phyloP scores from a whole-genome alignment of 2,113 vertebrate species.

The Apus apus region DNA sequence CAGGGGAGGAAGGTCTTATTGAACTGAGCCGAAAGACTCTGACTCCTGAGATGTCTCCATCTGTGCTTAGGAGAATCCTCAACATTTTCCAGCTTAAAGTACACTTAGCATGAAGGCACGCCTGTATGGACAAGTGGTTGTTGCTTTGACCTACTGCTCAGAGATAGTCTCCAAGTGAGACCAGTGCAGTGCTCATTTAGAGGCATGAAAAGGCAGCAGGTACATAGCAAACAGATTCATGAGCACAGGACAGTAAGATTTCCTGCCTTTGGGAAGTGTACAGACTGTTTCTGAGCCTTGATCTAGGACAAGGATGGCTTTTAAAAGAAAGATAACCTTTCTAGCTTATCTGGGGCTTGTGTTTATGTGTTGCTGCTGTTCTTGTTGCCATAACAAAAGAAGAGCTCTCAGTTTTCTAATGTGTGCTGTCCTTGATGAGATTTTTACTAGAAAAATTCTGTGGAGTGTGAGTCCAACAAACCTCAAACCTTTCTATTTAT shows the following conservation, averaged over 20 bases:
- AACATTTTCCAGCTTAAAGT: not conserved
- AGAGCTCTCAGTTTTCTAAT: not conserved
- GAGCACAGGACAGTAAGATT: not conserved
- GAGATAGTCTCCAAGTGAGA: not conserved
- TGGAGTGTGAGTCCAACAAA: not conserved
- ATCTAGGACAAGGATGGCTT: not conserved
- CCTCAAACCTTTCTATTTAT: slow-evolving; percentile 24
- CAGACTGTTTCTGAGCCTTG: not conserved
- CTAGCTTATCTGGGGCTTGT: not conserved
- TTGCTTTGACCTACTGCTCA: not conserved
- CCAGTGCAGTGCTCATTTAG: not conserved
- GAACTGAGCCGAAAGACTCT: not conserved
- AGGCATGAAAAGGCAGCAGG: not conserved
- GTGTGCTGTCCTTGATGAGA: not conserved
- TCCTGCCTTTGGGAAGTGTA: not conserved
- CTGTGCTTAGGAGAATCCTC: not conserved
- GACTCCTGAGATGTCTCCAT: not conserved
- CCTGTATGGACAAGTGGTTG: not conserved
- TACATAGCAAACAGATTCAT: not conserved
- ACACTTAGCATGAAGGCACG: not conserved
- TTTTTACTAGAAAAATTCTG: not conserved
- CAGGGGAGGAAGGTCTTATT: not conserved
- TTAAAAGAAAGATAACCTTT: slow-evolving; percentile 7
- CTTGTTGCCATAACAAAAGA: slow-evolving; percentile 33
- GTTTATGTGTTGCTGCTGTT: not conserved